Evolutionary conservation across 1,140 invertebrate species (phyloP), one percentile per base, ranked within the genome.

Genomic region (Capitella teleta): DNA sequence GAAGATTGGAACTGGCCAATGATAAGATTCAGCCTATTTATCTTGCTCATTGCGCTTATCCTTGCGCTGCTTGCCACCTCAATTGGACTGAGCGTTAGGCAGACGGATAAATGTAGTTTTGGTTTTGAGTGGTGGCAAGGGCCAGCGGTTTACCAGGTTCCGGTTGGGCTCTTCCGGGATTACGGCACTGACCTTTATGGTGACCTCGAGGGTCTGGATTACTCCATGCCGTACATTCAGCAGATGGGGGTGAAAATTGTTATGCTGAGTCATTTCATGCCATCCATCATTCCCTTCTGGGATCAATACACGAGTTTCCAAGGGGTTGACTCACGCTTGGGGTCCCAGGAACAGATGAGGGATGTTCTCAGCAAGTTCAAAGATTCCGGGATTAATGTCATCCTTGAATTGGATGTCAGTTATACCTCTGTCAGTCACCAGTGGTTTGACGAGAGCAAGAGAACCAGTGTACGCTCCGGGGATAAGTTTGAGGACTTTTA

Each of bases 91-190:
- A 28, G 16, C 26, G 28, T 47, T 12, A 14, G 19, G 19, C 45
- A 28, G 14, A 10, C 19, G 18, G 19, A 32, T n/a, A 32, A 34
- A 18, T 47, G 45, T 30, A 18, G 21, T 3, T 19, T 21, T 36
- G 19, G n/a, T 19, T 28, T 47, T 2, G 14, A 47, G 5, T 47
- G 45, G 45, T 47, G 45, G 45, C 16, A 47, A 25, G 45, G 45
- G 6, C 36, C 45, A 6, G 30, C 25, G 6, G 14, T 47, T 1
- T 47, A 47, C 25, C 19, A 28, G 0, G 18, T 47, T 28, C 23
- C 14, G 5, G 45, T 47, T 16, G 28, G 28, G 25, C 21, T 16
- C 21, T 47, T 47, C 45, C 19, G 23, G 18, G 32, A 47, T 19
- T 30, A 21, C 18, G 16, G 36, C n/a, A 47, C 30, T 14, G 28